phyloP scores from a whole-genome alignment of 1,140 invertebrate genomes.

The Zaprionus kolodkinae region DNA sequence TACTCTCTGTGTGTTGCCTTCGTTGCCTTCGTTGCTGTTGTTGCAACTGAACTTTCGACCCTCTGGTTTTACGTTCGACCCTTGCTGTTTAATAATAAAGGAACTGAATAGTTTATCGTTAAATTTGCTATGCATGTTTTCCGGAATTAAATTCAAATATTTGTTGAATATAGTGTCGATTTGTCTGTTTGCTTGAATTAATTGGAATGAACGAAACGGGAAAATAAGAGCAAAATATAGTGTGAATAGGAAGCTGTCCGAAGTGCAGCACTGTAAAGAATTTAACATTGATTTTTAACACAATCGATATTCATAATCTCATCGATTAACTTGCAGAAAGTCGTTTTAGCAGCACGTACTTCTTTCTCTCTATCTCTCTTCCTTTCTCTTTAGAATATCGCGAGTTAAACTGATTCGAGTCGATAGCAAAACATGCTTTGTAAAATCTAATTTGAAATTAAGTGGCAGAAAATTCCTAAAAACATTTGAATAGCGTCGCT shows the following conservation, averaged over 20 bases:
- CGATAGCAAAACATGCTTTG: background rate
- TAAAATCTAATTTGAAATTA: background rate
- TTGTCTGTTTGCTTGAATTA: background rate
- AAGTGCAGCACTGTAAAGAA: background rate
- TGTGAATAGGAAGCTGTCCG: background rate
- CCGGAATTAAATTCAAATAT: background rate
- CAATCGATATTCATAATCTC: background rate
- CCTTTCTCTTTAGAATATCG: background rate
- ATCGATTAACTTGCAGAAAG: background rate
- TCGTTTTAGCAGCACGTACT: background rate
- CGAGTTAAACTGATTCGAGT: background rate
- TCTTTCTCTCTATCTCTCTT: background rate
- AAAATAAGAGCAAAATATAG: background rate
- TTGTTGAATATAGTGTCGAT: background rate
- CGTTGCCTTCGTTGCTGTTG: background rate
- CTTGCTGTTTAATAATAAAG: conserved; percentile 2
- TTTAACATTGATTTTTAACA: background rate
- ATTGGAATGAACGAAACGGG: background rate
- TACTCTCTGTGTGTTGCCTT: background rate
- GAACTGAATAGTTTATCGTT: background rate
- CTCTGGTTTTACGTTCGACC: background rate
- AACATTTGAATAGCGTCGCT: conserved; percentile 15
- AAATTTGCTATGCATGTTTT: background rate
- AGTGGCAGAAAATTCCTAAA: conserved; percentile 2
- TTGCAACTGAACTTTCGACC: background rate